Conservation (phyloP, 2,113 vertebrate species). For the Drymodes brunneopygia region DNA sequence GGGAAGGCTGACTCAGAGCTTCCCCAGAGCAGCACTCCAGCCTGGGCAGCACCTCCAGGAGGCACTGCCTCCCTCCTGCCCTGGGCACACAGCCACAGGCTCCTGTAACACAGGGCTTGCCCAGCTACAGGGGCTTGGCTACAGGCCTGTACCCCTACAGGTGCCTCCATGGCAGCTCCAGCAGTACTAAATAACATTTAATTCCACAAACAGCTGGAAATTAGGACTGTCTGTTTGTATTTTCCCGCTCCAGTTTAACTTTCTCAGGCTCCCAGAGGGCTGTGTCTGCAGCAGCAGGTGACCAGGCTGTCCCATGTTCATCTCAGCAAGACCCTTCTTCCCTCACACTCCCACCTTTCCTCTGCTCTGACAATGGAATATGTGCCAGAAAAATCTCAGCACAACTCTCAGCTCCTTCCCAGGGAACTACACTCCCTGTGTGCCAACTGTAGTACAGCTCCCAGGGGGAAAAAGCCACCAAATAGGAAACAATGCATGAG, state of each 20-base stretch:
- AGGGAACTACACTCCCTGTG: not conserved
- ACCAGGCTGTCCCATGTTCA: not conserved
- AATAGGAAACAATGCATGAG: not conserved
- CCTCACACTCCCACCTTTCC: not conserved
- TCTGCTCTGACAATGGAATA: not conserved
- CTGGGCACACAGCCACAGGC: not conserved
- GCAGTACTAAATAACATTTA: not conserved
- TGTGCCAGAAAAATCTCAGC: not conserved
- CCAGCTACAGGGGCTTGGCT: not conserved
- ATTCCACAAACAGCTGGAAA: not conserved
- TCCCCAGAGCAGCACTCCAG: not conserved
- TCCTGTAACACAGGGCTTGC: not conserved
- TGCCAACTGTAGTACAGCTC: not conserved
- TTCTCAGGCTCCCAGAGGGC: not conserved
- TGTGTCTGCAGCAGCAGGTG: not conserved
- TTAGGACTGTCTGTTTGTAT: not conserved
- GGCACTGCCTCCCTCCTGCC: not conserved
- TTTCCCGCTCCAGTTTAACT: not conserved
- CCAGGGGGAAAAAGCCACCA: not conserved
- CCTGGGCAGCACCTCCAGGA: not conserved
- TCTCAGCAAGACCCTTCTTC: not conserved
- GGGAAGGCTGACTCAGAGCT: accelerated
- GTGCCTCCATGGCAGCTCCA: not conserved
- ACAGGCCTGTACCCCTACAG: not conserved
- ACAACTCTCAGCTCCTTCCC: not conserved